phyloP scores from a whole-genome alignment of 1,140 invertebrate genomes.

The Geopemphigus sp. region DNA sequence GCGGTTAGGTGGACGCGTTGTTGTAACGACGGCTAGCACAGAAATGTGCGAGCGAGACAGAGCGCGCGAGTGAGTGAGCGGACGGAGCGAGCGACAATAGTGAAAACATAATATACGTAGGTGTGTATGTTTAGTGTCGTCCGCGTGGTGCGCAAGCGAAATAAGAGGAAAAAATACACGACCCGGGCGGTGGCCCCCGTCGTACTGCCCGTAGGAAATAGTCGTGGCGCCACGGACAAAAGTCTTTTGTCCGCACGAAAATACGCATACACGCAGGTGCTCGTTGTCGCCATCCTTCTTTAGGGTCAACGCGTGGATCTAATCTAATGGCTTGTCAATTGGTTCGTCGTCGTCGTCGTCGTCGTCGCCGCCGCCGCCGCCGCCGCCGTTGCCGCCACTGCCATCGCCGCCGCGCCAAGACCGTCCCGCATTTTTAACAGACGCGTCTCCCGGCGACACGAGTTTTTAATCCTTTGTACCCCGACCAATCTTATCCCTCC shows the following conservation, averaged over 20 bases:
- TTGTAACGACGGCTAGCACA: too few species aligned
- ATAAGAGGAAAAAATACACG: conserved; percentile 2
- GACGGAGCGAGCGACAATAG: too few species aligned
- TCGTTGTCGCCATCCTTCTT: conserved; percentile 3
- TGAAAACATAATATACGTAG: too few species aligned
- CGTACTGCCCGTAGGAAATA: conserved; percentile 34
- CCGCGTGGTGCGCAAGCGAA: too few species aligned
- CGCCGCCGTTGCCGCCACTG: background rate
- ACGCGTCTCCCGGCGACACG: conserved; percentile 14
- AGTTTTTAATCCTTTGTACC: conserved; percentile 37
- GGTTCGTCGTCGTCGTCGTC: conserved; percentile 13
- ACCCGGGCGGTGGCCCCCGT: conserved; percentile 36
- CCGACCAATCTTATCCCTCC: background rate
- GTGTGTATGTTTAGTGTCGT: too few species aligned
- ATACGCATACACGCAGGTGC: conserved; percentile 43
- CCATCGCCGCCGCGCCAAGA: background rate
- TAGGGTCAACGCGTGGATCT: conserved; percentile 30
- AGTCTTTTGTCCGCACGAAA: conserved; percentile 40
- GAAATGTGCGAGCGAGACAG: too few species aligned
- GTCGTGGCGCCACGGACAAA: conserved; percentile 45
- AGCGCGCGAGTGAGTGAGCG: too few species aligned
- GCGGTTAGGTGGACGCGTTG: too few species aligned
- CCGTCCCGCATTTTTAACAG: background rate
- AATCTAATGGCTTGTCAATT: conserved; percentile 48
- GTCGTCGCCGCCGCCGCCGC: background rate